phyloP scores from a whole-genome alignment of 2,888 invertebrate species.

The Agrochola lychnidis region DNA sequence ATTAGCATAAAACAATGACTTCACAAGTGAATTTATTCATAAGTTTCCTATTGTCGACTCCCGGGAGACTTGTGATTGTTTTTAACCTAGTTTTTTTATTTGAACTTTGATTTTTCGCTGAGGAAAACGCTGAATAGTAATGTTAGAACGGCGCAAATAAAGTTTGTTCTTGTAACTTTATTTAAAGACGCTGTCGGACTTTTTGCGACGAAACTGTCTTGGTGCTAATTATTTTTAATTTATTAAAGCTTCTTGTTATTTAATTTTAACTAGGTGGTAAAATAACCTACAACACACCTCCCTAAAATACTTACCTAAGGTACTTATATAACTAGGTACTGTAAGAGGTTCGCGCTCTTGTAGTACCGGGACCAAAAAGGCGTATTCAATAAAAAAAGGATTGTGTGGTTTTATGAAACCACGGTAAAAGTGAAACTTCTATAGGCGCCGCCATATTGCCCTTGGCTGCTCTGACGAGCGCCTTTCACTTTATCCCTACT shows the following conservation, averaged over 20 bases:
- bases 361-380: background rate
- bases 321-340: too few species aligned
- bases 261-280: background rate
- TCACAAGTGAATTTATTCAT: slow-evolving; percentile 61
- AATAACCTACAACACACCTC: background rate
- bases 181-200: background rate
- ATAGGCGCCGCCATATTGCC: too few species aligned
- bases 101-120: slow-evolving; percentile 47
- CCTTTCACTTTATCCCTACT: too few species aligned
- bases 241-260: background rate
- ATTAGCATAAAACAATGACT: slow-evolving; percentile 63
- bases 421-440: too few species aligned
- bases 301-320: too few species aligned
- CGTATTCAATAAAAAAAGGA: background rate
- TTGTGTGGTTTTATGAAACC: too few species aligned
- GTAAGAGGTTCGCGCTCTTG: background rate
- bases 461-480: too few species aligned
- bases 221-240: background rate
- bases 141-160: slow-evolving; percentile 16
- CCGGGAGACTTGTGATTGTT: slow-evolving; percentile 44
- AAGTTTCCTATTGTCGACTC: slow-evolving; percentile 51
- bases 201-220: background rate
- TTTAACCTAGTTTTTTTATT: slow-evolving; percentile 46
- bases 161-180: slow-evolving; percentile 19
- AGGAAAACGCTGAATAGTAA: slow-evolving; percentile 40